Conservation (phyloP, 30 jellyfish, hydroid and myxozoan species). For the Aurelia aurita complex sp. Pacific region DNA sequence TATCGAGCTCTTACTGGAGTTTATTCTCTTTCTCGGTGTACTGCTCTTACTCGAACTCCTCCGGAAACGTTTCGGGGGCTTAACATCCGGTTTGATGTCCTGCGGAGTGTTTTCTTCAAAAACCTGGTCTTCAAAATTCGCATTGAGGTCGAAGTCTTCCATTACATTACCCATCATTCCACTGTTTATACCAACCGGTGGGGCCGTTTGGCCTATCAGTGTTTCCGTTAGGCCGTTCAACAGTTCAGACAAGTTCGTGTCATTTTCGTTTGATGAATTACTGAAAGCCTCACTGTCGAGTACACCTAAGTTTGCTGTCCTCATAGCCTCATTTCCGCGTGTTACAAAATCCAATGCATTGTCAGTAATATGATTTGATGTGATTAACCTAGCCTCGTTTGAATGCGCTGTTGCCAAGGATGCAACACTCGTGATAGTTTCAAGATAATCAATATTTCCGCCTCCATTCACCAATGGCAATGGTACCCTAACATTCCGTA, state of each 20-base stretch:
- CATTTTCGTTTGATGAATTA: background rate
- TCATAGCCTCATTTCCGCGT: slow-evolving; percentile 9
- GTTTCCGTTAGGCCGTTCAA: slow-evolving; percentile 15
- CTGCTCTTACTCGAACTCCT: slow-evolving; percentile 24
- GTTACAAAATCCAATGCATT: slow-evolving; percentile 10
- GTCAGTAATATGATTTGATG: background rate
- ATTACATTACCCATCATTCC: background rate
- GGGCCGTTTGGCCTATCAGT: slow-evolving; percentile 20
- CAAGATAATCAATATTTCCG: background rate
- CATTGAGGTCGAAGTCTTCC: slow-evolving; percentile 39
- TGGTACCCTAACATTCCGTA: background rate
- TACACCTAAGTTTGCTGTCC: background rate
- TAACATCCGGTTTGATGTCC: slow-evolving; percentile 30
- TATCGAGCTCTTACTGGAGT: slow-evolving; percentile 8
- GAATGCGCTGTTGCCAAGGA: background rate
- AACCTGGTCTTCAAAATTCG: slow-evolving; percentile 58
- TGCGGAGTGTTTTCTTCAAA: slow-evolving; percentile 24
- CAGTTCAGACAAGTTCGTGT: background rate
- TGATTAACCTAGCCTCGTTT: background rate
- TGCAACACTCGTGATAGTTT: no score
- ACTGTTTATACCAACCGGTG: background rate
- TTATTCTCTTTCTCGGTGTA: slow-evolving; percentile 15
- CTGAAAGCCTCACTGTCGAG: background rate
- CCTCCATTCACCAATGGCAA: background rate
- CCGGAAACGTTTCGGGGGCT: slow-evolving; percentile 27